Conservation (phyloP, 2,797 vertebrate genomes). For the Sebastes matsubarae region DNA sequence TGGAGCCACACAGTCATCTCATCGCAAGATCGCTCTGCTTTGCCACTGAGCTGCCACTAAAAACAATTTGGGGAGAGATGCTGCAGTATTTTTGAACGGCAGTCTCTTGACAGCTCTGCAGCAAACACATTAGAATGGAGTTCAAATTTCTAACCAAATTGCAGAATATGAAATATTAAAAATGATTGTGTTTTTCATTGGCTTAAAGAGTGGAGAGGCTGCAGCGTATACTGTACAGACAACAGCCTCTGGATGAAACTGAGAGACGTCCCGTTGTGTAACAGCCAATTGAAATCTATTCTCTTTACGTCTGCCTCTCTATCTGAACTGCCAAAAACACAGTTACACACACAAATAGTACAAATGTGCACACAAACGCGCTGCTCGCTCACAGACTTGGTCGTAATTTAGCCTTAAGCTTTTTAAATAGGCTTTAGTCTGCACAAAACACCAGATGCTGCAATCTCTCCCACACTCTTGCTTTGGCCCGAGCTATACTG, state of each 20-base stretch:
- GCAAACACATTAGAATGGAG: slow-evolving; percentile 7
- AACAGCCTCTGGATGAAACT: slow-evolving; percentile 14
- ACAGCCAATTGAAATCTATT: slow-evolving; percentile 25
- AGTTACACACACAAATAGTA: slow-evolving; percentile 24
- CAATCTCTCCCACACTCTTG: slow-evolving; percentile 64
- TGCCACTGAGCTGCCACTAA: slow-evolving; percentile 25
- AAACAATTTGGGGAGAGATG: slow-evolving; percentile 25
- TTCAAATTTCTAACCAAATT: slow-evolving; percentile 10
- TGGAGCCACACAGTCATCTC: slow-evolving; percentile 22
- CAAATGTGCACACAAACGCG: not conserved
- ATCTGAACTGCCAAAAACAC: slow-evolving; percentile 23
- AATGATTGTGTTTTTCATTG: not conserved
- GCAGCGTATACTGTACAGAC: not conserved
- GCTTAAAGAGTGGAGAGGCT: not conserved
- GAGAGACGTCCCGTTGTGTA: slow-evolving; percentile 1
- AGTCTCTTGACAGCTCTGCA: slow-evolving; percentile 13
- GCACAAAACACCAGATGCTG: slow-evolving; percentile 72
- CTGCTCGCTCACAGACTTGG: slow-evolving; percentile 21
- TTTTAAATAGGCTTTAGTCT: slow-evolving; percentile 60
- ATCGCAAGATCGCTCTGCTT: slow-evolving; percentile 1
- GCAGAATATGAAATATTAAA: not conserved
- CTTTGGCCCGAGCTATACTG: slow-evolving; percentile 46
- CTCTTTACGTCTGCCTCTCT: slow-evolving; percentile 37
- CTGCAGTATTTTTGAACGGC: slow-evolving; percentile 25
- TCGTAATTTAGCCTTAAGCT: slow-evolving; percentile 57